phyloP scores from a whole-genome alignment of 1,140 invertebrate genomes.

The Hyphantria cunea region DNA sequence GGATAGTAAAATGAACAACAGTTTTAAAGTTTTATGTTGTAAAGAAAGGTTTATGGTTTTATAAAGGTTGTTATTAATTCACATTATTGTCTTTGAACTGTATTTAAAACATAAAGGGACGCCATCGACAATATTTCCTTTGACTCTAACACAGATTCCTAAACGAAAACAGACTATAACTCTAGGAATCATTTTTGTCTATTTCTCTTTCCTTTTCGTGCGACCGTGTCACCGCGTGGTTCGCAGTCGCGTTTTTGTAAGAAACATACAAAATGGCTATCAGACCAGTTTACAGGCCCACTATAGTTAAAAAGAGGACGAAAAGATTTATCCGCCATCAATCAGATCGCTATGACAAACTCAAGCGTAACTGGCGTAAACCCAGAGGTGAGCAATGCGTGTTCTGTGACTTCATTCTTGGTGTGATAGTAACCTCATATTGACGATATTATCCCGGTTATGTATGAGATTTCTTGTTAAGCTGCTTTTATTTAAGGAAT shows the following conservation, averaged over 20 bases:
- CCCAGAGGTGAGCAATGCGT: slow-evolving; percentile 78
- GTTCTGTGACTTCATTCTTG: slow-evolving; percentile 9
- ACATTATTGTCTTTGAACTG: no score
- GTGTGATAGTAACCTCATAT: slow-evolving; percentile 4
- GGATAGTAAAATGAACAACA: no score
- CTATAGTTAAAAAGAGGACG: slow-evolving; percentile 97
- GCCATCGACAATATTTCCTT: no score
- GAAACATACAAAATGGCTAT: slow-evolving; percentile 88
- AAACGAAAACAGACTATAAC: slow-evolving; percentile 49
- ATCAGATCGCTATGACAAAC: slow-evolving; percentile 97
- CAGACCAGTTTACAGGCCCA: slow-evolving; percentile 92
- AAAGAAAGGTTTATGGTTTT: no score
- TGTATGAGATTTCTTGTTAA: background rate
- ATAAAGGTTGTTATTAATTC: no score
- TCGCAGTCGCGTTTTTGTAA: slow-evolving; percentile 61
- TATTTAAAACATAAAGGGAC: no score
- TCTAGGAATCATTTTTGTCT: slow-evolving; percentile 74
- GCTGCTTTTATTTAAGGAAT: no score
- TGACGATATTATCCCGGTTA: background rate
- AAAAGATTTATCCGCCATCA: slow-evolving; percentile 99
- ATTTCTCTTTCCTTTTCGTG: slow-evolving; percentile 75
- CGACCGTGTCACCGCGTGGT: slow-evolving; percentile 80
- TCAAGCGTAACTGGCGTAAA: slow-evolving; percentile 88
- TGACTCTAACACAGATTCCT: no score
- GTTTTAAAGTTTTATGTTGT: no score